A percentile compares a stretch with the other conserved stretches of the same genome.
Evolutionary conservation across 2,113 vertebrate genomes (phyloP).

Genomic region (Takifugu bimaculatus): DNA sequence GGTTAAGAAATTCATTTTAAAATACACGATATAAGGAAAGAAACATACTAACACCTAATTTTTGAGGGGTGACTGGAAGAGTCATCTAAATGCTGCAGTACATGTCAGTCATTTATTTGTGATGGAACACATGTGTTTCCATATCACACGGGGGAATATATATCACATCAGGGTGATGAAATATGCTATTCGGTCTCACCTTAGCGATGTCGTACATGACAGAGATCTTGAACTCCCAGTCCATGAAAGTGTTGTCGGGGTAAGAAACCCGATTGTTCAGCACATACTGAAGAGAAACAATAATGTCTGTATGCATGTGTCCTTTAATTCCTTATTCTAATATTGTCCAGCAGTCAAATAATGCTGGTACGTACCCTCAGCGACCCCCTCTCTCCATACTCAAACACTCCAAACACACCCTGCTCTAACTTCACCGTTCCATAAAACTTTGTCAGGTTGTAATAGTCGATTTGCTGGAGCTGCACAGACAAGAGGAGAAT

Average conservation of each 20-base stretch:
- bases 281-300: conserved; percentile 77
- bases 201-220: conserved; percentile 97
- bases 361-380: conserved; percentile 77
- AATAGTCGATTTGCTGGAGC: conserved; percentile 92
- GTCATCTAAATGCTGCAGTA: no score
- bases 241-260: conserved; percentile 95
- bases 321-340: not conserved
- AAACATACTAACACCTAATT: no score
- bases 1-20: no score
- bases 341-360: not conserved
- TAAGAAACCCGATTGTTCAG: conserved; percentile 94
- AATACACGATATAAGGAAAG: no score
- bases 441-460: conserved; percentile 97
- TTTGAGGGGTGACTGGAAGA: no score
- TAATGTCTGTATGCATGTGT: not conserved
- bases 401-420: conserved; percentile 86
- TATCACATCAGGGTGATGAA: not conserved
- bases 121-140: not conserved
- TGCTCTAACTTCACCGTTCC: conserved; percentile 89
- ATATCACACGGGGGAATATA: not conserved
- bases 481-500: conserved; percentile 46
- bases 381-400: conserved; percentile 92
- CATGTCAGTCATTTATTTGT: not conserved
- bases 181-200: conserved; percentile 67
- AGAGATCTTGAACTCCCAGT: conserved; percentile 98